A percentile compares a stretch with the other conserved stretches of the same genome.
Evolutionary conservation across 2,113 vertebrate species (phyloP).

Genomic region (Hemiscyllium ocellatum): DNA sequence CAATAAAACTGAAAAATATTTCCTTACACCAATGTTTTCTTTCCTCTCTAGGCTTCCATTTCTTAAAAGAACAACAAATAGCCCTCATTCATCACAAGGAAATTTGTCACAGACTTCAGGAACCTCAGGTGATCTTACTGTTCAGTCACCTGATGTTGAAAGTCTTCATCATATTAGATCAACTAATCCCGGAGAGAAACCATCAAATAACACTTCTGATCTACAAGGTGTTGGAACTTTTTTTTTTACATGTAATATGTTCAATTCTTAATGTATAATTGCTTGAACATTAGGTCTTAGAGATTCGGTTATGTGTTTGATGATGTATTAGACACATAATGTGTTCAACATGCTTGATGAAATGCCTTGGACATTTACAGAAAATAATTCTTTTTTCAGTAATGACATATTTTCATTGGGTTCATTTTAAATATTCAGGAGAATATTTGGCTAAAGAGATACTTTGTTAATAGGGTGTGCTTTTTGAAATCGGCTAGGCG

Average conservation of each 20-base stretch:
- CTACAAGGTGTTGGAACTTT: slow-evolving; percentile 64
- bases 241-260: not conserved
- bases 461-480: not conserved
- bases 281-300: not conserved
- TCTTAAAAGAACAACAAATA: slow-evolving; percentile 61
- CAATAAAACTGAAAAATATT: not conserved
- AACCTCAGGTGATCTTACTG: slow-evolving; percentile 62
- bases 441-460: not conserved
- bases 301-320: not conserved
- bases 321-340: not conserved
- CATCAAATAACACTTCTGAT: slow-evolving; percentile 73
- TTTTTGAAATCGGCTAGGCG: not conserved
- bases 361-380: not conserved
- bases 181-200: slow-evolving; percentile 70
- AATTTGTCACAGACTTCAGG: slow-evolving; percentile 68
- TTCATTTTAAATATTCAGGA: not conserved
- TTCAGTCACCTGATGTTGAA: slow-evolving; percentile 68
- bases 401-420: not conserved
- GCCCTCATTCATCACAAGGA: slow-evolving; percentile 64
- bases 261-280: not conserved
- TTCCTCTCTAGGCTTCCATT: slow-evolving; percentile 57
- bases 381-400: not conserved
- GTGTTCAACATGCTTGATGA: not conserved
- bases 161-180: slow-evolving; percentile 58
- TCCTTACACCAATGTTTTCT: not conserved